Conservation (phyloP, 2,888 invertebrate species). For the Xestia sexstrigata region DNA sequence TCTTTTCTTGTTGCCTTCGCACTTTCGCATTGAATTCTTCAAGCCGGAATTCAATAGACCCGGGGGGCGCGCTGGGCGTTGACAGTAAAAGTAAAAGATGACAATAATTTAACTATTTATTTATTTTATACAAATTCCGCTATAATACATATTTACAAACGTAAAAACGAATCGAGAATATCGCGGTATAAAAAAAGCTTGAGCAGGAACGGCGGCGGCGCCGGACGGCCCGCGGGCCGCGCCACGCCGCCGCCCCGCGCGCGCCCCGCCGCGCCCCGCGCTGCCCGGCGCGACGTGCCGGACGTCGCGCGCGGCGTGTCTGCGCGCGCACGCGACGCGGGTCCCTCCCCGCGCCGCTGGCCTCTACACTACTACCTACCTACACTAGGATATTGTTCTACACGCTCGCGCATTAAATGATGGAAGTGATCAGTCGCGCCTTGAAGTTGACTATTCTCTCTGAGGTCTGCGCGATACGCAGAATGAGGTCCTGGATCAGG, state of each 20-base stretch:
- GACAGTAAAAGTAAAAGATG: constrained; percentile 68
- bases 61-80: too few relatives aligned
- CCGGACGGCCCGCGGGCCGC: constrained; percentile 71
- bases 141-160: constrained; percentile 91
- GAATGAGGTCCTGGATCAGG: constrained; percentile 96
- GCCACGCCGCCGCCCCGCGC: constrained; percentile 63
- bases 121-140: constrained; percentile 89
- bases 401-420: constrained; percentile 92
- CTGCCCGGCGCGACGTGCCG: constrained; percentile 41
- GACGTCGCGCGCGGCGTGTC: constrained; percentile 37
- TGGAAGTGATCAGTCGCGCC: constrained; percentile 96
- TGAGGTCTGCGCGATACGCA: constrained; percentile 97
- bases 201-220: constrained; percentile 80
- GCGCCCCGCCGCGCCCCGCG: constrained; percentile 61
- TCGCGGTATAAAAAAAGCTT: constrained; percentile 88
- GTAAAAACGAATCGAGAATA: constrained; percentile 88
- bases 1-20: too few relatives aligned
- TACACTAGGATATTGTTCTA: constrained; percentile 81
- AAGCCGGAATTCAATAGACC: neutral
- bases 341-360: constrained; percentile 39
- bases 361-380: constrained; percentile 73
- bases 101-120: constrained; percentile 85
- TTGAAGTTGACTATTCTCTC: constrained; percentile 98
- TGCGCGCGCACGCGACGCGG: constrained; percentile 44
- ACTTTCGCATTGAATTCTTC: neutral